Conservation (phyloP, 64 coral and sea anemone genomes). For the Actinia equina region DNA sequence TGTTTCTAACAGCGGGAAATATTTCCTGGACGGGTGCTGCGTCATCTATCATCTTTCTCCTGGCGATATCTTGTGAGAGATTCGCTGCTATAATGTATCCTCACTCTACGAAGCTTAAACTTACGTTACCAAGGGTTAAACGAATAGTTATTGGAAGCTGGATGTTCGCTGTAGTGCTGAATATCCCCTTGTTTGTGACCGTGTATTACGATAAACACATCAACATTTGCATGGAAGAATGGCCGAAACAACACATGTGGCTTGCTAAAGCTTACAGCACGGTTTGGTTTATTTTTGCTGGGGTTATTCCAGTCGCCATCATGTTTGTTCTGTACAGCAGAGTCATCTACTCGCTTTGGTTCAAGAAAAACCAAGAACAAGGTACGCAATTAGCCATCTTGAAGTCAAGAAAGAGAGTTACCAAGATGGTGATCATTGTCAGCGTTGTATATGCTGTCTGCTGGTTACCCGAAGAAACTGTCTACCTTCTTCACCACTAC, state of each 20-base stretch:
- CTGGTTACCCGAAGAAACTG: constrained; percentile 49
- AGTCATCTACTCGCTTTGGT: constrained; percentile 23
- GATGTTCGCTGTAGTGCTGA: constrained; percentile 6
- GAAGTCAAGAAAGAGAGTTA: constrained; percentile 35
- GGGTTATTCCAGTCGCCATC: not conserved
- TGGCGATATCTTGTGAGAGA: not conserved
- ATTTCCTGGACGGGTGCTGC: constrained; percentile 2
- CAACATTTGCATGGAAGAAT: not conserved
- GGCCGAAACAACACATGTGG: not conserved
- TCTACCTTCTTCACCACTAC: not conserved
- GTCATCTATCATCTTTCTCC: not conserved
- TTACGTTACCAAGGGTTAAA: not conserved
- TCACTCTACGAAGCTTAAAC: not conserved
- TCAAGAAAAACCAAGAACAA: not conserved
- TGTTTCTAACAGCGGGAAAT: not conserved
- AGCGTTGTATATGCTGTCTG: constrained; percentile 39
- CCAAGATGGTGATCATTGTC: constrained; percentile 36
- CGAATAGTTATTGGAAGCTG: not conserved
- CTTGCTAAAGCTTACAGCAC: not conserved
- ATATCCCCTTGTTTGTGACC: not conserved
- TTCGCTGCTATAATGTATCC: not conserved
- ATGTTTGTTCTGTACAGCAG: constrained; percentile 17
- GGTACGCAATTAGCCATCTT: constrained; percentile 25
- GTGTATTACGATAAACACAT: not conserved
- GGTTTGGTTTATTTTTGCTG: not conserved